These are phyloP conservation scores for Drosophila gaucha DNA, from an alignment of 2,888 invertebrate species.

Conservation along the genomic window DNA sequence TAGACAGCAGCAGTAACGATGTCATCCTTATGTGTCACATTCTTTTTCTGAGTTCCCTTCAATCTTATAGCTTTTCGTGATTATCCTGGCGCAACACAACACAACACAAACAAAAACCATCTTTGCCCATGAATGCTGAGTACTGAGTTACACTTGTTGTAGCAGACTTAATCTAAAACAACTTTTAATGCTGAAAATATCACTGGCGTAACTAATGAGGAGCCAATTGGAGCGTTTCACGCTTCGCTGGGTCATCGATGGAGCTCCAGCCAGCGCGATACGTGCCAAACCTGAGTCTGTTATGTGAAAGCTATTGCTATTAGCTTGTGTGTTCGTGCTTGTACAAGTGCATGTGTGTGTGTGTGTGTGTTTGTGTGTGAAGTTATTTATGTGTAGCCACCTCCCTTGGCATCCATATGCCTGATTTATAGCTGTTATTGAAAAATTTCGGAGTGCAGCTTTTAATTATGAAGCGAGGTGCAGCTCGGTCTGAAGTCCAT, in stretches of 20 bases:
- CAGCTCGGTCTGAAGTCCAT: constrained; percentile 16
- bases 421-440: constrained; percentile 84
- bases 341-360: constrained; percentile 10
- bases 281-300: constrained; percentile 9
- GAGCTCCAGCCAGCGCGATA: constrained; percentile 10
- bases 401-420: constrained; percentile 81
- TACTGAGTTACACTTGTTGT: constrained; percentile 13
- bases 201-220: constrained; percentile 64
- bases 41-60: too few species aligned
- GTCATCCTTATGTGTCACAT: neutral
- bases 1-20: too few species aligned
- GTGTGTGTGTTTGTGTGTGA: constrained; percentile 12
- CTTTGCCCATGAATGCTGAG: neutral
- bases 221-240: constrained; percentile 67
- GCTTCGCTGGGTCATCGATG: constrained; percentile 67
- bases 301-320: constrained; percentile 20
- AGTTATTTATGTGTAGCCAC: constrained; percentile 79
- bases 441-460: constrained; percentile 82
- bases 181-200: constrained; percentile 49
- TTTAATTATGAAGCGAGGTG: constrained; percentile 77
- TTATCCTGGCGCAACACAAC: too few species aligned
- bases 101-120: neutral
- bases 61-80: too few species aligned
- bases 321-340: constrained; percentile 21
- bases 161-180: constrained; percentile 12